Base-by-base conservation (phyloP, 2,113 vertebrate species). In the Catharus fuscescens region DNA sequence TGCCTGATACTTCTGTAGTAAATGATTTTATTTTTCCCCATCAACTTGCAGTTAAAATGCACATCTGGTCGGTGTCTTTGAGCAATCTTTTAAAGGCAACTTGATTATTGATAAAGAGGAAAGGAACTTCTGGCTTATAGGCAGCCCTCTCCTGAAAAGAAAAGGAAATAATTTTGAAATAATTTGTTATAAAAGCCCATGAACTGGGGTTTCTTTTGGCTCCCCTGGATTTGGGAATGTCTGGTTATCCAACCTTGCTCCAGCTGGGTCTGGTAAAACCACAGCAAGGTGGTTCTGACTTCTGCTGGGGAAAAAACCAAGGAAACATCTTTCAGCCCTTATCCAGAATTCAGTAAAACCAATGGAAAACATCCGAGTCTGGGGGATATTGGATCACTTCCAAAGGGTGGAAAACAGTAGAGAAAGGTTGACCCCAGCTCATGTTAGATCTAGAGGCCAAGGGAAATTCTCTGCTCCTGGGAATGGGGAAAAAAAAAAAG, bases 261-360 rank as follows among this genome's bases (percentile, higher is more conserved):
- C 93, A 93, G 85, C 72, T 94, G 88, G 32, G 65, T 90, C 79
- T 86, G 88, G 82, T 94, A 96, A 97, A 96, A 93, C 38, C 76
- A 8, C 56, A 79, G 95, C 54, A 80, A 92, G 92, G 62, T 85
- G 60, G 31, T 84, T 93, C 82, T 95, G 93, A 86, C 76, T 83
- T 88, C 60, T 95, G 71, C 34, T 52, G 48, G 60, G 5, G 8
- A 3, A 1, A 15, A 56, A 52, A 44, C 3, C 81, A 91, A 70
- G 52, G 25, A 73, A 92, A 60, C 9, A 4, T n/a, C 71, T 83
- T 81, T 70, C 78, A 47, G 29, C n/a, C 47, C 16, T 57, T 47
- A 78, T 76, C 64, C 85, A 88, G 80, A 95, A 36, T 31, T 59
- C 24, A 19, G 66, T 71, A 82, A 96, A 95, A 73, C 26, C 82